Evolutionary conservation across 1,140 invertebrate species (phyloP).

Genomic region (Helicorthomorpha holstii): DNA sequence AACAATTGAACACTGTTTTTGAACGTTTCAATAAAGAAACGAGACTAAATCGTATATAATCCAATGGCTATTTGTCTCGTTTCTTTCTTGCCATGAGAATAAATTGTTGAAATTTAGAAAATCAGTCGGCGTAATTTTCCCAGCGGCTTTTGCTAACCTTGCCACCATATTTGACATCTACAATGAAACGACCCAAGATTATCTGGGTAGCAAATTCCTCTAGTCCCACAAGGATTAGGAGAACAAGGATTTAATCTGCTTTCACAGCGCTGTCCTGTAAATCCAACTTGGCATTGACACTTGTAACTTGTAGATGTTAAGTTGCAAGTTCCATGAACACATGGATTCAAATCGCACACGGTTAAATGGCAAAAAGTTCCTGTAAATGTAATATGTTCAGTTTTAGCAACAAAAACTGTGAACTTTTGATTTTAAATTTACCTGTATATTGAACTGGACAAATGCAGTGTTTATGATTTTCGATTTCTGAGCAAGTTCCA

Average conservation of each 20-base stretch:
- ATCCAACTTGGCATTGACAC: constrained; percentile 32
- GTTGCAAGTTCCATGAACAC: constrained; percentile 47
- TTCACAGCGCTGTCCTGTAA: constrained; percentile 39
- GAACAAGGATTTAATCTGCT: constrained; percentile 45
- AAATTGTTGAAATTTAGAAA: too few relatives aligned
- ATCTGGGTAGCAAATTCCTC: constrained; percentile 43
- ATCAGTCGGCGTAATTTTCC: not conserved
- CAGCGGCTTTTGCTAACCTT: constrained; percentile 35
- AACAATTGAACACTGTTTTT: too few relatives aligned
- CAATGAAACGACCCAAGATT: constrained; percentile 42
- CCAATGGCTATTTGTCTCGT: too few relatives aligned
- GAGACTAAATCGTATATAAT: too few relatives aligned
- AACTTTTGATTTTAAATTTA: constrained; percentile 2
- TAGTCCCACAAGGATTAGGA: constrained; percentile 45
- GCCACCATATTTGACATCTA: constrained; percentile 50
- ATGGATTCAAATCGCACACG: constrained; percentile 49
- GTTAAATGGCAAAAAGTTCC: constrained; percentile 49
- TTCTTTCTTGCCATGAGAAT: too few relatives aligned
- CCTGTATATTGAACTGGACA: constrained; percentile 36
- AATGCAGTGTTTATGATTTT: constrained; percentile 36
- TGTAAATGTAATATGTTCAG: constrained; percentile 16
- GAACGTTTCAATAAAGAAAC: too few relatives aligned
- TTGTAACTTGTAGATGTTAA: constrained; percentile 27
- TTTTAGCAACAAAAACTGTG: not conserved
- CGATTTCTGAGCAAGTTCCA: constrained; percentile 38